A percentile compares a stretch with the other conserved stretches of the same genome.
These are phyloP conservation scores for Tyria jacobaeae DNA, from an alignment of 2,888 invertebrate species.

Conservation along the genomic window DNA sequence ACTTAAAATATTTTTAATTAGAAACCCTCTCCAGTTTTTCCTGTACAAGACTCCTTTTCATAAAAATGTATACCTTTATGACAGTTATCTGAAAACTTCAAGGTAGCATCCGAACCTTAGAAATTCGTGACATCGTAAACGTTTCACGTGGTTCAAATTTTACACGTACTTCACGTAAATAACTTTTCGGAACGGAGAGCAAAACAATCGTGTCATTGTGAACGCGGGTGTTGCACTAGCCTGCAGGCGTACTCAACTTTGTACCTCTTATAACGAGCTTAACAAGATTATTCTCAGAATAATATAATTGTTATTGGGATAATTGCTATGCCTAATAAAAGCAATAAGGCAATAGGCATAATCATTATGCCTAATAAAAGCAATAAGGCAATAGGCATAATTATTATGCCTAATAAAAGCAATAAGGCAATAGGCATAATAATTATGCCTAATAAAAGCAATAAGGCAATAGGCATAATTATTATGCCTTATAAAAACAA, in stretches of 20 bases:
- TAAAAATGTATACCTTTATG: background rate
- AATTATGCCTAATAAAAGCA: no score
- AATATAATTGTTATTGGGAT: no score
- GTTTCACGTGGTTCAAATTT: constrained; percentile 26
- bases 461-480: no score
- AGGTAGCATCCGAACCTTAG: constrained; percentile 1
- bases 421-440: no score
- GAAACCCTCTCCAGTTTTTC: background rate
- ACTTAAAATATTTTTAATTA: no score
- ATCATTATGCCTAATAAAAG: no score
- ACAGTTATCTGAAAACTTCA: background rate
- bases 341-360: no score
- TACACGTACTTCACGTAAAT: constrained; percentile 45
- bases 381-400: no score
- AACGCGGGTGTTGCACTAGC: constrained; percentile 41
- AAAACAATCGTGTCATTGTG: constrained; percentile 51
- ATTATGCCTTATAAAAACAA: no score
- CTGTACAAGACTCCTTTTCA: background rate
- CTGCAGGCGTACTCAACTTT: constrained; percentile 19
- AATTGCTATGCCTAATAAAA: no score
- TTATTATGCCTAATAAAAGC: no score
- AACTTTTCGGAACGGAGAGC: constrained; percentile 40
- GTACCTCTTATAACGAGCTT: constrained; percentile 11
- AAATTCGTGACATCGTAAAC: constrained; percentile 23
- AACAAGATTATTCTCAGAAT: no score